Evolutionary conservation across 2,113 vertebrate genomes (phyloP).

Genomic region (Oreochromis niloticus): DNA sequence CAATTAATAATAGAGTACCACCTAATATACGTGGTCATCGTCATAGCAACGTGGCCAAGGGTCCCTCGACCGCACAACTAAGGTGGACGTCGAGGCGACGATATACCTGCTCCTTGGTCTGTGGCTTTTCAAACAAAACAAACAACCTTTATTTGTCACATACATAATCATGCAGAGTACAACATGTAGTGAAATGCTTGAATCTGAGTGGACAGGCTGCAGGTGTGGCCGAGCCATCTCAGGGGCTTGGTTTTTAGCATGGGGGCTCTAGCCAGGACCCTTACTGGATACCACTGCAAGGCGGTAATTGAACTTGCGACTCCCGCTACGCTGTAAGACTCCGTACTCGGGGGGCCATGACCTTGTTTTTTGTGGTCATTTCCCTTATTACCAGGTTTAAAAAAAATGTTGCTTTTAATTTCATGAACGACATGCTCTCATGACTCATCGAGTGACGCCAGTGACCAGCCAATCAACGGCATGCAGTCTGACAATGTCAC

Average conservation of each 20-base stretch:
- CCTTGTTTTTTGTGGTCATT: neutral
- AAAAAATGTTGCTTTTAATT: neutral
- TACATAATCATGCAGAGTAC: too few species aligned
- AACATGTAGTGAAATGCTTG: too few species aligned
- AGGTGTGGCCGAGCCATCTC: too few species aligned
- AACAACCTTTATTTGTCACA: too few species aligned
- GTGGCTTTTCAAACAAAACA: neutral
- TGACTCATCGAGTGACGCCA: neutral
- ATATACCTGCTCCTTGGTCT: neutral
- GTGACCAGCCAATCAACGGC: rapidly evolving
- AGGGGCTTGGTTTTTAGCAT: too few species aligned
- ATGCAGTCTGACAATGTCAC: neutral
- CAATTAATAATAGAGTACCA: neutral
- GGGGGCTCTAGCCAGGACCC: too few species aligned
- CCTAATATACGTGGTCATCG: rapidly evolving
- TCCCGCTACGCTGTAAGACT: too few species aligned
- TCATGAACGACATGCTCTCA: neutral
- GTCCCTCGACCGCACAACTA: neutral
- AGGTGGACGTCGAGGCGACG: neutral
- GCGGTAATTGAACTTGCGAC: too few species aligned
- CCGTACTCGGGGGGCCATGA: rapidly evolving
- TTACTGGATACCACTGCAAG: too few species aligned
- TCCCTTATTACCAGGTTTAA: neutral
- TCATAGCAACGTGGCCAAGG: neutral
- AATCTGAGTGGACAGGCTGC: too few species aligned